Conservation (phyloP, 2,888 invertebrate genomes). For the Drosophila nigricruria region DNA sequence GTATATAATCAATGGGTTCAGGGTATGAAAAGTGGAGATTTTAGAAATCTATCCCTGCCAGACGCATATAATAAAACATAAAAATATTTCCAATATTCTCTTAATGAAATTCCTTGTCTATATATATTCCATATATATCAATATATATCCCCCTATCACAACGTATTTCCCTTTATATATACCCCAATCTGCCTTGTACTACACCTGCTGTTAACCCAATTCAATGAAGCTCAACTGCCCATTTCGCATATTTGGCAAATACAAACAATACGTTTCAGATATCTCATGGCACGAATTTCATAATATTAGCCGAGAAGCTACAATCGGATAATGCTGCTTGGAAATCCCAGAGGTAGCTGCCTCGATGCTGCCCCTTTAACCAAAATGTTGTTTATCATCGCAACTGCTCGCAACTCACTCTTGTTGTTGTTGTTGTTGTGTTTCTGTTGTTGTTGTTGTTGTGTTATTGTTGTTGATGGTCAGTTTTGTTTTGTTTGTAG, state of each 20-base stretch:
- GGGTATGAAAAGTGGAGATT: too few relatives aligned
- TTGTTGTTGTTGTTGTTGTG: background rate
- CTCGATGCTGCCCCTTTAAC: conserved; percentile 12
- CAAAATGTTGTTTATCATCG: conserved; percentile 60
- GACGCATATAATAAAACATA: too few relatives aligned
- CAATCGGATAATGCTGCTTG: conserved; percentile 55
- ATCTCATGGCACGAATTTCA: conserved; percentile 44
- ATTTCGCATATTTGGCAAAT: conserved; percentile 48
- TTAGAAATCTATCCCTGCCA: too few relatives aligned
- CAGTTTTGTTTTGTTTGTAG: conserved; percentile 73
- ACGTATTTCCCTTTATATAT: background rate
- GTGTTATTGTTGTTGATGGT: conserved; percentile 56
- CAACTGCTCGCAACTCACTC: conserved; percentile 15
- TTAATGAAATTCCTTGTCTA: too few relatives aligned
- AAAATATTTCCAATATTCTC: too few relatives aligned
- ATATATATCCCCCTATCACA: background rate
- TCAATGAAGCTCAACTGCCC: conserved; percentile 6
- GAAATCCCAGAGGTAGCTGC: conserved; percentile 42
- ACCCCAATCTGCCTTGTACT: background rate
- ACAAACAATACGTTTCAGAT: conserved; percentile 38
- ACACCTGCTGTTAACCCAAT: background rate
- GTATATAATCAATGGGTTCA: too few relatives aligned
- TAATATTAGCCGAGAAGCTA: conserved; percentile 33
- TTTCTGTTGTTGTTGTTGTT: conserved; percentile 1
- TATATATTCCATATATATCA: background rate